These are phyloP conservation scores for Drosophila repleta DNA, from an alignment of 1,140 invertebrate genomes.

Conservation along the genomic window DNA sequence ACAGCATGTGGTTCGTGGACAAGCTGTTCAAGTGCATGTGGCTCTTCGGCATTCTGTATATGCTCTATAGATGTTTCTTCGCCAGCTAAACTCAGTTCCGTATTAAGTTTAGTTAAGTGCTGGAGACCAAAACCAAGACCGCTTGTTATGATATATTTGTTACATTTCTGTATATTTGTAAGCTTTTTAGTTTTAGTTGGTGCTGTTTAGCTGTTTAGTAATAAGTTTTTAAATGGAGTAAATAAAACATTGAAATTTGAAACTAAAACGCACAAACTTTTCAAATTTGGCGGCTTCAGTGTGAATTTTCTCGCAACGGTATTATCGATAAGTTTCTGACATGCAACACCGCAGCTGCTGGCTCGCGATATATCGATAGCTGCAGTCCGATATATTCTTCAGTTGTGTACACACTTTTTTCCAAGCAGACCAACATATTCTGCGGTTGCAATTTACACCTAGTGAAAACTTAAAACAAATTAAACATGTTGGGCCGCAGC, in stretches of 20 bases:
- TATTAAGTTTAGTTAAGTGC: conserved; percentile 61
- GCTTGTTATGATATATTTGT: conserved; percentile 40
- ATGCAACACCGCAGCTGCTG: neutral
- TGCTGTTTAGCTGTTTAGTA: conserved; percentile 51
- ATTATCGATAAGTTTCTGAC: conserved; percentile 8
- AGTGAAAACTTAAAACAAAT: conserved; percentile 36
- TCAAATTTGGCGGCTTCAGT: neutral
- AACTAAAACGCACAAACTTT: neutral
- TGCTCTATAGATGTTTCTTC: conserved; percentile 73
- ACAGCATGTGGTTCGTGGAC: conserved; percentile 80
- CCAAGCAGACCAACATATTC: conserved; percentile 25
- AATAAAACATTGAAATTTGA: conserved; percentile 52
- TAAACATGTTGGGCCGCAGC: conserved; percentile 81
- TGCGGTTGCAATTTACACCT: conserved; percentile 26
- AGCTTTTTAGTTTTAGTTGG: conserved; percentile 53
- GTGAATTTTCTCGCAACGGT: neutral
- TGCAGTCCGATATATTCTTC: neutral
- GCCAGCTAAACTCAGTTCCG: conserved; percentile 42
- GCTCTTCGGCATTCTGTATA: conserved; percentile 69
- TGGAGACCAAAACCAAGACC: conserved; percentile 69
- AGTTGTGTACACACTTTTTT: conserved; percentile 45
- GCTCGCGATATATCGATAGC: conserved; percentile 25
- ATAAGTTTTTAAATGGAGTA: conserved; percentile 43
- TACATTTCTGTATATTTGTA: conserved; percentile 42
- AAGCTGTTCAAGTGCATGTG: conserved; percentile 74